Conservation (phyloP, 1,140 invertebrate species). For the Vanessa atalanta region DNA sequence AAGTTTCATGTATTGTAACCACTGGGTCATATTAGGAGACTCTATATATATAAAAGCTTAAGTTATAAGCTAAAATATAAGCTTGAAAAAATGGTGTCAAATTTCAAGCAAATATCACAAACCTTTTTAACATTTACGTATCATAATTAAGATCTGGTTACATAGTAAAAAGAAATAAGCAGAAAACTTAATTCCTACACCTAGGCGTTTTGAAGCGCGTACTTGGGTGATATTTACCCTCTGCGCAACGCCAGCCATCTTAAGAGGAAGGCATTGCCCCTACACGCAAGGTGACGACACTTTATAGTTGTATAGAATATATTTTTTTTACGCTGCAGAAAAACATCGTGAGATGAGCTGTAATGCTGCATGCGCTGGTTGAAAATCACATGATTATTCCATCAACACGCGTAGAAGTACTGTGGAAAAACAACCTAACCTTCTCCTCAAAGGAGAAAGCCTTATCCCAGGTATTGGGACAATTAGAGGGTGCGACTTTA, state of each 20-base stretch:
- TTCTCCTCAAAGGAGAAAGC: no score
- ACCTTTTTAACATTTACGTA: not conserved
- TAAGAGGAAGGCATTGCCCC: slow-evolving; percentile 10
- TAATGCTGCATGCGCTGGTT: no score
- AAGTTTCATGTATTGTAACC: no score
- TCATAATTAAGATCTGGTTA: slow-evolving; percentile 6
- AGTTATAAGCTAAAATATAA: not conserved
- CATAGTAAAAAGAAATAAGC: slow-evolving; percentile 2
- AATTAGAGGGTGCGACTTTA: no score
- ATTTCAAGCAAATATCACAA: not conserved
- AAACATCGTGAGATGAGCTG: not conserved
- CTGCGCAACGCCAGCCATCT: slow-evolving; percentile 4
- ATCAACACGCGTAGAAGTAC: no score
- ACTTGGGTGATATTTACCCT: slow-evolving; percentile 5
- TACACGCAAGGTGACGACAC: not conserved
- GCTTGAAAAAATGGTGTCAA: not conserved
- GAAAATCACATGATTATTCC: no score
- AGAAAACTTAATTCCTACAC: slow-evolving; percentile 8
- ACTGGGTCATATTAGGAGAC: no score
- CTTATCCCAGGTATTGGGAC: no score
- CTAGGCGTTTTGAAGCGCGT: not conserved
- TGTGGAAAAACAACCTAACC: no score
- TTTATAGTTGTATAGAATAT: not conserved
- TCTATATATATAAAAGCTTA: no score
- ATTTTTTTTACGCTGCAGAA: not conserved